Conservation (phyloP, 1,140 invertebrate species). For the Zaprionus ornatus region DNA sequence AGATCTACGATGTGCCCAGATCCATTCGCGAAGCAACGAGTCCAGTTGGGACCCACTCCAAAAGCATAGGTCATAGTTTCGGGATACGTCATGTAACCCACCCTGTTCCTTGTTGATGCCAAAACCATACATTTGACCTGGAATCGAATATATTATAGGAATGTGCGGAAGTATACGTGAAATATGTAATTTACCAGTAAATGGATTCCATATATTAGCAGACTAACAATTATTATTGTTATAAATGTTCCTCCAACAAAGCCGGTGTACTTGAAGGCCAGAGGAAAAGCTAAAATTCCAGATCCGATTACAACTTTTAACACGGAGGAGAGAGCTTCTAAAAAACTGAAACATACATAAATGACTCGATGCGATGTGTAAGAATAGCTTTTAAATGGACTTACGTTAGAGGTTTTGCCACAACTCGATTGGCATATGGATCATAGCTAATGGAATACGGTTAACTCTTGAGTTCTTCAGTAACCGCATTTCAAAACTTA, state of each 20-base stretch:
- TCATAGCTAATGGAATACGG: conserved; percentile 10
- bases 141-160: not conserved
- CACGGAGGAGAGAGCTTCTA: conserved; percentile 21
- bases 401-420: conserved; percentile 37
- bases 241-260: conserved; percentile 10
- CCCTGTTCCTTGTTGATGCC: not conserved
- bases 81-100: conserved; percentile 33
- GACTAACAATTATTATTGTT: not conserved
- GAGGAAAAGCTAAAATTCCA: conserved; percentile 42
- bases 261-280: conserved; percentile 38
- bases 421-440: conserved; percentile 41
- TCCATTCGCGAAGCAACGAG: not conserved
- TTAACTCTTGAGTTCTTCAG: too few relatives aligned
- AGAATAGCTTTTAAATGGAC: too few relatives aligned
- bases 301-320: conserved; percentile 44
- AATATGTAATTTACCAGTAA: conserved; percentile 21
- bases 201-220: conserved; percentile 46
- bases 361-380: too few relatives aligned
- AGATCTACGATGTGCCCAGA: conserved; percentile 22
- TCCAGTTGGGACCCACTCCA: conserved; percentile 22
- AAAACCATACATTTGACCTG: conserved; percentile 47
- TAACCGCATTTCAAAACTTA: too few relatives aligned
- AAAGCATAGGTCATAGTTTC: conserved; percentile 37
- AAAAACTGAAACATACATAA: conserved; percentile 1
- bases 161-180: not conserved